Base-by-base conservation (phyloP, 2,888 invertebrate genomes). In the Iphiclides podalirius region DNA sequence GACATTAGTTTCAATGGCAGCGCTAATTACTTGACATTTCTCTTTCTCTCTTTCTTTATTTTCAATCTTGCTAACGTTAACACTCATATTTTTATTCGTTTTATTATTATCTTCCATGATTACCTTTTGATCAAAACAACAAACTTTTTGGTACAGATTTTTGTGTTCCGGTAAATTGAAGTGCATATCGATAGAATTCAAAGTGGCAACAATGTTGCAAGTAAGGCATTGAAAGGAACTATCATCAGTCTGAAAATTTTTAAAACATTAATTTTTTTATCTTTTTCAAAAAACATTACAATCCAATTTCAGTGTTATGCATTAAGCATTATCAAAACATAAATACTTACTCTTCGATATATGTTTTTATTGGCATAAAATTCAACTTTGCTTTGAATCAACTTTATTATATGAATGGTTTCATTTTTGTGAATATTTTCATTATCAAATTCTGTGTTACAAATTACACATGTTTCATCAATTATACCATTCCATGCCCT, bases 401-500 rank as follows among this genome's bases (percentile, higher is more conserved):
- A 58, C 44, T 75, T 79, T 13, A 83, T 39, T 2, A 70, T 47
- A 52, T 84, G 84, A 0, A 26, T 38, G 0, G 62, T n/a, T 15
- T 67, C 61, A 0, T 55, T 59, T 53, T 62, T 72, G 45, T 84
- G 84, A 1, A 61, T 54, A 0, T 50, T 40, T 28, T 60, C 65
- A 33, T 78, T 60, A 0, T 70, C 67, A 17, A 72, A 72, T 43
- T 82, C 83, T 0, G 47, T 47, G 23, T 76, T 70, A 46, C 84
- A 84, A 6, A 83, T 40, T 0, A 60, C 60, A 31, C 84, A 84
- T 0, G 67, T 66, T 15, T 71, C 66, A 0, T 70, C 76, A 0
- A 60, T 55, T 2, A 83, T 35, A 1, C 79, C 74, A 31, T 81
- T 72, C 83, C 83, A 84, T 0, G 76, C 66, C 1, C 52, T 57